A percentile compares a stretch with the other conserved stretches of the same genome.
These are phyloP conservation scores for Phenganax subtilis DNA, from an alignment of 92 coral and sea anemone genomes.

Conservation along the genomic window DNA sequence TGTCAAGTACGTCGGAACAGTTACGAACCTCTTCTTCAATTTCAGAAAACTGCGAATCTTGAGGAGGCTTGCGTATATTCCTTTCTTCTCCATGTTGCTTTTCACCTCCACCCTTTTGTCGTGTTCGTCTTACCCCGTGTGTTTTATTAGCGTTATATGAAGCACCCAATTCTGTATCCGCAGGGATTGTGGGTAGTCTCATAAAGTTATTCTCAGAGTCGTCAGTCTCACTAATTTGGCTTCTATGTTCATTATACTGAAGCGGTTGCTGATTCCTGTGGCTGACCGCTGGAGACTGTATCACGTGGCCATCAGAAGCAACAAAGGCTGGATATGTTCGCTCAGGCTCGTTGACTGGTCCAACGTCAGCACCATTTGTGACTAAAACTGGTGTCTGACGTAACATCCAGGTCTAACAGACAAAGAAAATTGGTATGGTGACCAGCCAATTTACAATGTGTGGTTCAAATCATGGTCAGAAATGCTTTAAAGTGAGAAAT, in stretches of 20 bases:
- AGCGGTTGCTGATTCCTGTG: slow-evolving; percentile 15
- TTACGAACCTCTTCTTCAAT: slow-evolving; percentile 12
- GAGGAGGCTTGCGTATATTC: neutral
- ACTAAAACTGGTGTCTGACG: slow-evolving; percentile 30
- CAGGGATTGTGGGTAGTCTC: slow-evolving; percentile 16
- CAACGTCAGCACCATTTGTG: slow-evolving; percentile 19
- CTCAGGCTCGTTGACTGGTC: neutral
- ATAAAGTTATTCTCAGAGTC: slow-evolving; percentile 9
- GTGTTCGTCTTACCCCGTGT: neutral
- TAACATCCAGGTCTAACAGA: slow-evolving; percentile 17
- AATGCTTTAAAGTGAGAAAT: too few species aligned
- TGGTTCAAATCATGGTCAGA: too few species aligned
- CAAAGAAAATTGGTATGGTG: neutral
- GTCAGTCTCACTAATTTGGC: neutral
- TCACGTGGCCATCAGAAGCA: neutral
- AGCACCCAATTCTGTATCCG: neutral
- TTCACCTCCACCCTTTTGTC: neutral
- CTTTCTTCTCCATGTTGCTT: neutral
- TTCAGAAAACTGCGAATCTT: neutral
- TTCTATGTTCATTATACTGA: neutral
- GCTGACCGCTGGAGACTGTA: neutral
- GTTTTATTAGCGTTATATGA: neutral
- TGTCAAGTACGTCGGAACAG: neutral
- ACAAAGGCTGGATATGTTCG: neutral
- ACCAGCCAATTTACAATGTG: too few species aligned